These are phyloP conservation scores for Philaenus spumarius DNA, from an alignment of 1,140 invertebrate species.

Conservation along the genomic window DNA sequence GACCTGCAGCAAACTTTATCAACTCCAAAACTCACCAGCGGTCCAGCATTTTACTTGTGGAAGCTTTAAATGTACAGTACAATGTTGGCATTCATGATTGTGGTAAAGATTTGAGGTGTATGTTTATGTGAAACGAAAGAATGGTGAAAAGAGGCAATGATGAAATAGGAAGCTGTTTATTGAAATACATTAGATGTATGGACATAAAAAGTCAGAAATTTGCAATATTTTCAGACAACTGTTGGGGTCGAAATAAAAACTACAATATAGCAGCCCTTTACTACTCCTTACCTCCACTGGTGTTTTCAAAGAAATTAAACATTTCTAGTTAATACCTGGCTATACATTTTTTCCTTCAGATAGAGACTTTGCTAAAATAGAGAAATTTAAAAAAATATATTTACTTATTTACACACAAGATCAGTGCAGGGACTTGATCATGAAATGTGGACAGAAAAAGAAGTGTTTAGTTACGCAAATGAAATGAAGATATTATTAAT, in stretches of 20 bases:
- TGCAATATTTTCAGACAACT: constrained; percentile 9
- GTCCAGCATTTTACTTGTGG: constrained; percentile 20
- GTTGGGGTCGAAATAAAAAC: constrained; percentile 8
- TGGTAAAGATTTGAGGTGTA: constrained; percentile 18
- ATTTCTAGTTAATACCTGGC: too few relatives aligned
- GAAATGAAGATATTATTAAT: background rate
- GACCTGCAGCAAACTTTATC: constrained; percentile 21
- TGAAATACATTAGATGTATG: constrained; percentile 4
- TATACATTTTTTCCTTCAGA: constrained; percentile 11
- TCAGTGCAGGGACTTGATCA: constrained; percentile 1
- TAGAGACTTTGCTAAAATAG: too few relatives aligned
- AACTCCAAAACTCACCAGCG: constrained; percentile 17
- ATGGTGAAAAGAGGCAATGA: constrained; percentile 22
- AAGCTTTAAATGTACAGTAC: constrained; percentile 27
- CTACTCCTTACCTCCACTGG: constrained; percentile 2
- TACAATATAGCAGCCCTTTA: background rate
- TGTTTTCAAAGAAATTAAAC: too few relatives aligned
- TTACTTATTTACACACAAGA: background rate
- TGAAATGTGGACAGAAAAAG: too few relatives aligned
- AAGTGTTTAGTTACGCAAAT: too few relatives aligned
- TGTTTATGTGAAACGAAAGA: constrained; percentile 25
- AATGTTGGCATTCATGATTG: constrained; percentile 26
- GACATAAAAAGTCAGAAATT: constrained; percentile 7
- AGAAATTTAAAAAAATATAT: constrained; percentile 8
- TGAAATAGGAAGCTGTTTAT: constrained; percentile 15